These are phyloP conservation scores for Nebria salina DNA, from an alignment of 2,888 invertebrate genomes.

Conservation along the genomic window DNA sequence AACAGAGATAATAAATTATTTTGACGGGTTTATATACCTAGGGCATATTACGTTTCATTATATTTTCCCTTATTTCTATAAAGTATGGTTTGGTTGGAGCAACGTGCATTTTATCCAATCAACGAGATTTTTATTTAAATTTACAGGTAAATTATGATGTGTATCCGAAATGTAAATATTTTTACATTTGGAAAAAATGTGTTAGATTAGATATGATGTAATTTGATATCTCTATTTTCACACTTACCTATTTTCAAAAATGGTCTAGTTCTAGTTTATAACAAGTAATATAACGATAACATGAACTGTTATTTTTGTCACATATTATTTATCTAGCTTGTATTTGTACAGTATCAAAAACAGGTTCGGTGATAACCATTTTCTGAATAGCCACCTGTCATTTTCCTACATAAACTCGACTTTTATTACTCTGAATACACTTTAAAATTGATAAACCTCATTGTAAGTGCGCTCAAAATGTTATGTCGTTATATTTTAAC, in stretches of 20 bases:
- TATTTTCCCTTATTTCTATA: no score
- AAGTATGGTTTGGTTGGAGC: no score
- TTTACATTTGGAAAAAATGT: constrained; percentile 25
- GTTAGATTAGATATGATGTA: constrained; percentile 26
- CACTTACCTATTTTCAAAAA: constrained; percentile 33
- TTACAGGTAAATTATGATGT: not conserved
- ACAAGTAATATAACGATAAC: constrained; percentile 23
- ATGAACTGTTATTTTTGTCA: not conserved
- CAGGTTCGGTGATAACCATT: constrained; percentile 23
- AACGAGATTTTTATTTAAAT: no score
- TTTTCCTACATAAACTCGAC: not conserved
- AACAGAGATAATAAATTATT: not conserved
- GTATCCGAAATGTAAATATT: not conserved
- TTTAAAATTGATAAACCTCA: constrained; percentile 16
- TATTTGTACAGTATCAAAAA: not conserved
- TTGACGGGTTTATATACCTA: not conserved
- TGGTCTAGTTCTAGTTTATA: constrained; percentile 6
- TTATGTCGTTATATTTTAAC: not conserved
- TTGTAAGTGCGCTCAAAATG: constrained; percentile 9
- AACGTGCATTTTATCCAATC: no score
- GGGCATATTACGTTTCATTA: no score
- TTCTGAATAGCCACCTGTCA: constrained; percentile 43
- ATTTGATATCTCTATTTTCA: constrained; percentile 22
- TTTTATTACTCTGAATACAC: constrained; percentile 19
- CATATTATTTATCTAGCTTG: not conserved